Evolutionary conservation across 2,113 vertebrate genomes (phyloP), one percentile per base, ranked within the genome.

Genomic region (Neotoma lepida): DNA sequence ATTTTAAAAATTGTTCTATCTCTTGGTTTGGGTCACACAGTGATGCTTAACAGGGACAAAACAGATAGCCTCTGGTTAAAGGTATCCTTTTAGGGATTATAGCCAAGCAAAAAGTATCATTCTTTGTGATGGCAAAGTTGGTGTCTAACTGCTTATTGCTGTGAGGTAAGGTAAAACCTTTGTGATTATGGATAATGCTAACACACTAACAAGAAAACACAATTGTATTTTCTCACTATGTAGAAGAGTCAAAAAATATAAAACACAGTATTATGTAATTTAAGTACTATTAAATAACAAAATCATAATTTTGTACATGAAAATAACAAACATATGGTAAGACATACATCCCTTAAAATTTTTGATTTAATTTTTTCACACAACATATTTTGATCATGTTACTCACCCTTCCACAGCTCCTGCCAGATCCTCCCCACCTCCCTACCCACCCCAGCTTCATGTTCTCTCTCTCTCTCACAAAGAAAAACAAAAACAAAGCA

Each of bases 241-340:
- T 71, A 77, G 54, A 76, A 94, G 82, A 91, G 51, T 84, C 10
- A 54, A 93, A 92, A 76, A 35, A 70, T 63, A 70, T 35, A 77
- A 86, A 93, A 10, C 26, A 89, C 89, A 80, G 6, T 81, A 46
- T 81, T 84, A 58, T 49, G 5, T 82, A 82, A 68, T 93, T 92
- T 78, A 80, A 93, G 51, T 7, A 12, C 80, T 44, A 70, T 89
- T 71, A 88, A 96, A 81, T 90, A 26, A 71, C 24, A 76, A n/a
- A 87, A 88, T 88, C 10, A 51, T 86, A 91, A 58, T 84, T 93
- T 81, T 88, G 10, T 85, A 35, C 49, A 56, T 84, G 22, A 30
- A 41, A 90, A 24, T 82, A 71, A 66, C 49, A 56, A 71, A 86
- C 18, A 76, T 2, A 68, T 2, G 54, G 9, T 74, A 86, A 76